These are phyloP conservation scores for Alouatta palliata DNA, from an alignment of 2,113 vertebrate species.

Conservation along the genomic window DNA sequence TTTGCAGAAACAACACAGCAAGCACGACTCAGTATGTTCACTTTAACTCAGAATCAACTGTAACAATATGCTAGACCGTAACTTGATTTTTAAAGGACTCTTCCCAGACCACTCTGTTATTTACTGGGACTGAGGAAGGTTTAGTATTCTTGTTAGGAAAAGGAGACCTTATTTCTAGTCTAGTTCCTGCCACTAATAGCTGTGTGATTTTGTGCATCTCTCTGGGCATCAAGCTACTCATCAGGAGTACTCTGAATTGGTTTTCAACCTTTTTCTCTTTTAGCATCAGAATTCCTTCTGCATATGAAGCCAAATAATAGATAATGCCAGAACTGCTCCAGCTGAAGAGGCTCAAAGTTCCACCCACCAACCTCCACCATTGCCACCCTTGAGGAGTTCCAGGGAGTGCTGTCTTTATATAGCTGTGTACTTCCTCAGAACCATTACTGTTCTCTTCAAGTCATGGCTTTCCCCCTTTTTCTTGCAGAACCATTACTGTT, in stretches of 20 bases:
- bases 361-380: neutral
- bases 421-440: neutral
- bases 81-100: neutral
- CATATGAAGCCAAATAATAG: neutral
- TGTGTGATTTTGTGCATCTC: neutral
- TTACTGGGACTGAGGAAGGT: neutral
- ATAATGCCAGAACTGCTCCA: neutral
- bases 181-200: neutral
- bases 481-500: neutral
- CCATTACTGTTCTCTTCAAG: neutral
- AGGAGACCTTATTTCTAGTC: neutral
- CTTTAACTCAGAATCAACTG: neutral
- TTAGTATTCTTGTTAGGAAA: neutral
- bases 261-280: neutral
- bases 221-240: neutral
- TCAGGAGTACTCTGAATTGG: neutral
- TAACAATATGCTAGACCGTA: neutral
- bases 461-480: neutral
- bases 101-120: neutral
- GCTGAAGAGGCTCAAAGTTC: neutral
- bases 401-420: neutral
- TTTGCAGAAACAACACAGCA: neutral
- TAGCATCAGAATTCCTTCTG: neutral
- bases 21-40: neutral
- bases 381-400: neutral